Conservation (phyloP, 2,888 invertebrate genomes). For the Tetheella fluctuosa region DNA sequence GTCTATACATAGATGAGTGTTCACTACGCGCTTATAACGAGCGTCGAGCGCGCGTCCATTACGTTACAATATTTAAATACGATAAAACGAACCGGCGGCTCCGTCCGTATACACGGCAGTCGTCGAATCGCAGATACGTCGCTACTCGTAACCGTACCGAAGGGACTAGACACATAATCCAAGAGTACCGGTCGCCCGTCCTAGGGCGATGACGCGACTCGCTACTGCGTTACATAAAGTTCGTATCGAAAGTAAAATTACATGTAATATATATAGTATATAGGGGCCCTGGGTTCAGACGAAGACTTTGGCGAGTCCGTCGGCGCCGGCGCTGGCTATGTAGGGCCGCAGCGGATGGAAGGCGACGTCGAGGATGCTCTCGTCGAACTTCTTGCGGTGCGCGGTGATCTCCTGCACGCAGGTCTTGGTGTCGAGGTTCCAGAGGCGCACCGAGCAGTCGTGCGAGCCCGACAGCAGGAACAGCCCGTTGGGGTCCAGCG, state of each 20-base stretch:
- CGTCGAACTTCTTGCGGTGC: conserved; percentile 99
- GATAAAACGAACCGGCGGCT: conserved; percentile 56
- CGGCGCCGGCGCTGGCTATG: conserved; percentile 99
- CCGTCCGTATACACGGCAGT: conserved; percentile 43
- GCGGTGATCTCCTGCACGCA: conserved; percentile 99
- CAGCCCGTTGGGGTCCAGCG: conserved; percentile 98
- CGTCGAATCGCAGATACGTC: conserved; percentile 44
- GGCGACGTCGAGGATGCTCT: conserved; percentile 99
- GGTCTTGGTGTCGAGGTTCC: conserved; percentile 99
- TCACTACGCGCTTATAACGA: conserved; percentile 71
- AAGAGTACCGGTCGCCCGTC: conserved; percentile 43
- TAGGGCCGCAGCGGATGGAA: conserved; percentile 99
- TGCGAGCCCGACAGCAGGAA: conserved; percentile 99
- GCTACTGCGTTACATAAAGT: conserved; percentile 54
- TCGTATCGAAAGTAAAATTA: conserved; percentile 62
- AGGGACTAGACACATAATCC: conserved; percentile 60
- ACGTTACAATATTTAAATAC: conserved; percentile 71
- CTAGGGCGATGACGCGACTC: conserved; percentile 44
- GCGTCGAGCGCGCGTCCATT: conserved; percentile 66
- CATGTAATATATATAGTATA: conserved; percentile 51
- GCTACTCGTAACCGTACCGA: conserved; percentile 46
- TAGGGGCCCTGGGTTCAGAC: conserved; percentile 81
- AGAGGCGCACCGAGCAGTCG: conserved; percentile 98
- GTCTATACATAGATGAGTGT: conserved; percentile 82
- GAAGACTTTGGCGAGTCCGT: conserved; percentile 99